Percentiles rank a stretch among this genome's conserved stretches.
Evolutionary conservation across 2,797 vertebrate species (phyloP).

Genomic region (Phaenicophaeus curvirostris): DNA sequence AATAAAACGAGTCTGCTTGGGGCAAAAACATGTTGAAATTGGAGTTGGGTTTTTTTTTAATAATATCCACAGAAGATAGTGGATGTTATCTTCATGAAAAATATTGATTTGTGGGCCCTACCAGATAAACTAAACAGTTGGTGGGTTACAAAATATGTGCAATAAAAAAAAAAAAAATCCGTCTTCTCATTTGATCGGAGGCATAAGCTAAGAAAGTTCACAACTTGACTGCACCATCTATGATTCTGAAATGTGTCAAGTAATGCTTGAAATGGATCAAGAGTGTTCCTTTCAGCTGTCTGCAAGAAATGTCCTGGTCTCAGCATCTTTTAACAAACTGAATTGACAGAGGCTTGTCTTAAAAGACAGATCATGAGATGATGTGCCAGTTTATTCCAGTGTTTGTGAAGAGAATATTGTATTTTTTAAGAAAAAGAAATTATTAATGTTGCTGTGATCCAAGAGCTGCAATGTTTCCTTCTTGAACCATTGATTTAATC

Average conservation of each 20-base stretch:
- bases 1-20: conserved; percentile 15
- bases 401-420: conserved; percentile 31
- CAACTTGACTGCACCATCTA: background rate
- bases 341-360: conserved; percentile 21
- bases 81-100: background rate
- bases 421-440: background rate
- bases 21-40: background rate
- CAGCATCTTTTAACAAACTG: background rate
- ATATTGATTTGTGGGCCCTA: background rate
- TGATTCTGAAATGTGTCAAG: conserved; percentile 3
- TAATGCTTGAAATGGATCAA: conserved; percentile 37
- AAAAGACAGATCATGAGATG: conserved; percentile 38
- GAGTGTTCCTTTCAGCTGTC: background rate
- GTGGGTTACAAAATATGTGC: background rate
- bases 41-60: background rate
- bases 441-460: background rate
- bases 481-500: conserved; percentile 2
- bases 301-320: background rate
- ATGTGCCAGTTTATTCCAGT: background rate
- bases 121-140: background rate
- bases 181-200: background rate
- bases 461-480: background rate
- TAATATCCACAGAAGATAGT: background rate
- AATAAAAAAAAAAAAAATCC: background rate
- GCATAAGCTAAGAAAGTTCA: background rate